A percentile compares a stretch with the other conserved stretches of the same genome.
Conservation (phyloP, 1,140 invertebrate species). For the Drosophila parvula region DNA sequence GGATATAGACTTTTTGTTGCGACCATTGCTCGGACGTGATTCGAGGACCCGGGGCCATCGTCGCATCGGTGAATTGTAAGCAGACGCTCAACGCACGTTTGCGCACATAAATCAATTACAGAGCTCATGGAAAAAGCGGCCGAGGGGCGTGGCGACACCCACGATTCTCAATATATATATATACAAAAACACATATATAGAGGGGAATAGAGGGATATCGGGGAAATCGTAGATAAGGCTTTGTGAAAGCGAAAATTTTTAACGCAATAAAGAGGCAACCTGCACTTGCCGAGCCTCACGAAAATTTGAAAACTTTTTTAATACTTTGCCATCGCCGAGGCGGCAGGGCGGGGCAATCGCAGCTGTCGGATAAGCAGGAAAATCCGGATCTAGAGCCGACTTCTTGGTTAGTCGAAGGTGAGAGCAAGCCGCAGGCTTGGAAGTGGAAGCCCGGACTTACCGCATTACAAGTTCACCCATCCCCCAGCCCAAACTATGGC, state of each 20-base stretch:
- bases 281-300: constrained; percentile 67
- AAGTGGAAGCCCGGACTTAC: constrained; percentile 39
- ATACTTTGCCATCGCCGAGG: constrained; percentile 50
- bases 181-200: constrained; percentile 5
- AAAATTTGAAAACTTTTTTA: constrained; percentile 81
- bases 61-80: constrained; percentile 59
- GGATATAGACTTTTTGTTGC: constrained; percentile 24
- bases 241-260: constrained; percentile 74
- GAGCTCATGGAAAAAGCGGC: constrained; percentile 55
- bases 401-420: constrained; percentile 40
- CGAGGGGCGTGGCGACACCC: constrained; percentile 48
- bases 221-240: constrained; percentile 54
- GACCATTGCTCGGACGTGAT: constrained; percentile 29
- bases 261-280: constrained; percentile 76
- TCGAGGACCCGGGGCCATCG: constrained; percentile 18
- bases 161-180: constrained; percentile 34
- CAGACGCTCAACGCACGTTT: constrained; percentile 75
- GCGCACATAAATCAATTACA: constrained; percentile 79
- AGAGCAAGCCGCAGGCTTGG: constrained; percentile 57
- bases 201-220: neutral
- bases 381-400: constrained; percentile 6
- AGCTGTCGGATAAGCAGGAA: constrained; percentile 29
- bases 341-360: constrained; percentile 6
- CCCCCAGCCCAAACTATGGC: constrained; percentile 45
- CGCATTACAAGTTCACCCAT: constrained; percentile 47